Evolutionary conservation across 2,888 invertebrate species (phyloP).

Genomic region (Microctonus brassicae): DNA sequence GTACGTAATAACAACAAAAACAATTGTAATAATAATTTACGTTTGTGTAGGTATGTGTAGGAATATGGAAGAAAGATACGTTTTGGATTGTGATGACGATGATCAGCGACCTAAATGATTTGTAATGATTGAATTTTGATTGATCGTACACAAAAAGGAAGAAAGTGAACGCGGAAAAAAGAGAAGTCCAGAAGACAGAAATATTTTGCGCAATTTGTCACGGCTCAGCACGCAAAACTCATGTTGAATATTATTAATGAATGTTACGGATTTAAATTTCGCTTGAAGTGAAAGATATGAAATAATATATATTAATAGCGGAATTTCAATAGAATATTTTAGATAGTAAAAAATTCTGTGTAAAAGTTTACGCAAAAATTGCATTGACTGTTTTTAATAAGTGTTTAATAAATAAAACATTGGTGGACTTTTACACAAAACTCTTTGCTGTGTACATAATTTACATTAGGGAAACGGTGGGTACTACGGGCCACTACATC

Average conservation of each 20-base stretch:
- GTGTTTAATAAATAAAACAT: no score
- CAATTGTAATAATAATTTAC: not conserved
- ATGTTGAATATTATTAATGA: constrained; percentile 56
- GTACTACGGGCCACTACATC: no score
- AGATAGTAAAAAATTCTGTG: no score
- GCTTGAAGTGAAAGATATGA: not conserved
- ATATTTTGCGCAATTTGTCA: constrained; percentile 54
- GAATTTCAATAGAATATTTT: no score
- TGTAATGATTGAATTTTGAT: constrained; percentile 55
- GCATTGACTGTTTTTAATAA: no score
- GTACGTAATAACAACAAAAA: no score
- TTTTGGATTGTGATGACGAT: constrained; percentile 40
- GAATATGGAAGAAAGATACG: not conserved
- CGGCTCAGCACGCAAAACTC: constrained; percentile 47
- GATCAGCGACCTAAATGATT: constrained; percentile 28
- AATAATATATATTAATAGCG: not conserved
- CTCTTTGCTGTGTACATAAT: no score
- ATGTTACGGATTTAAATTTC: constrained; percentile 31
- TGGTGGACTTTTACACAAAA: no score
- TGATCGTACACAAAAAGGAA: constrained; percentile 49
- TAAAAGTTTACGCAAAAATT: no score
- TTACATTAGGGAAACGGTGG: no score
- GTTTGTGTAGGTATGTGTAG: not conserved
- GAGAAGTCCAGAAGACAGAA: not conserved
- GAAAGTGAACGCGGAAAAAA: no score